Evolutionary conservation across 2,113 vertebrate species (phyloP).

Genomic region (Stomatorhinus ivindoensis): DNA sequence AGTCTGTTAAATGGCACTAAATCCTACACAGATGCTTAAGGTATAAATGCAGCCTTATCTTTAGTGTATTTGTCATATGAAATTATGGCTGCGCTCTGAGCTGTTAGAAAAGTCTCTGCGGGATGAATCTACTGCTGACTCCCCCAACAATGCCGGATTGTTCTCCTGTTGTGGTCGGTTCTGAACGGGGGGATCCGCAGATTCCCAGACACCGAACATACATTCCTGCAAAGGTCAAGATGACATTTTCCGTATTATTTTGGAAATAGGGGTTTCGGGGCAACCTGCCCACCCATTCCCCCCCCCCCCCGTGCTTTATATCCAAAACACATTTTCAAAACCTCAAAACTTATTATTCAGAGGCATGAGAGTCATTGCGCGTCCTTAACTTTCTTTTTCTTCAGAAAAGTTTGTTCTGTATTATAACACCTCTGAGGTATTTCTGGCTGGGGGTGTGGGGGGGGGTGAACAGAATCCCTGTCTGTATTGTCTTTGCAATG

Average conservation of each 20-base stretch:
- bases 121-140: neutral
- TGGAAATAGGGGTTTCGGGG: neutral
- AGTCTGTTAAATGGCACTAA: neutral
- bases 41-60: neutral
- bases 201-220: constrained; percentile 1
- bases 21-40: neutral
- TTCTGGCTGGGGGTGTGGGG: neutral
- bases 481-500: constrained; percentile 11
- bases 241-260: neutral
- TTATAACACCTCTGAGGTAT: neutral
- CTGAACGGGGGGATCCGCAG: neutral
- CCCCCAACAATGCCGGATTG: neutral
- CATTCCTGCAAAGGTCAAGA: neutral
- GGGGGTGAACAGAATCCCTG: neutral
- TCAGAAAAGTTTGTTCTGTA: neutral
- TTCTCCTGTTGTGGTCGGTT: neutral
- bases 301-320: neutral
- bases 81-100: neutral
- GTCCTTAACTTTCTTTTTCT: neutral
- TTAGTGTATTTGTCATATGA: neutral
- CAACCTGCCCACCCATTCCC: neutral
- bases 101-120: no score
- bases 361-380: no score
- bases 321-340: neutral
- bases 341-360: neutral